Evolutionary conservation across 2,113 vertebrate species (phyloP).

Genomic region (Onychorhynchus coronatus): DNA sequence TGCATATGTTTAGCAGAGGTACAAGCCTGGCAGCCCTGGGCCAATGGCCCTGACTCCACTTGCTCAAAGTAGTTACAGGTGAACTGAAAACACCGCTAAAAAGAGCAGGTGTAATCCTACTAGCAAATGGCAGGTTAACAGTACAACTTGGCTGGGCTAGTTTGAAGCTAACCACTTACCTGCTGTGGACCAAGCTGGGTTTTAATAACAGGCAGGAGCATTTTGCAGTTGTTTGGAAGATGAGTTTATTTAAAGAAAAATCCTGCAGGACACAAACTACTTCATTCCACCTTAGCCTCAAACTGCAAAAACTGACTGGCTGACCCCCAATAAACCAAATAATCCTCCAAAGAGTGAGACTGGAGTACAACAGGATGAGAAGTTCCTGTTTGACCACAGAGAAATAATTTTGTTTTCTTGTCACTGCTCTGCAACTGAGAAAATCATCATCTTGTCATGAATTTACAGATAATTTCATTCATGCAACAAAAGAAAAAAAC

Average conservation of each 20-base stretch:
- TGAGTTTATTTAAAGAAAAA: background rate
- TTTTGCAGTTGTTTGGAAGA: background rate
- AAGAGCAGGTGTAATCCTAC: background rate
- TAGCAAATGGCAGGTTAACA: background rate
- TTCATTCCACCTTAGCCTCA: background rate
- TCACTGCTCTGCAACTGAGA: background rate
- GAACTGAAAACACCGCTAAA: background rate
- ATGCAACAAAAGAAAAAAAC: background rate
- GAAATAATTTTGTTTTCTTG: background rate
- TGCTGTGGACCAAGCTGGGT: background rate
- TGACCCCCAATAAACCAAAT: background rate
- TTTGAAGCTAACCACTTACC: background rate
- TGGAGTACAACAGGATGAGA: background rate
- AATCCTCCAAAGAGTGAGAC: background rate
- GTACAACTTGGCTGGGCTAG: background rate
- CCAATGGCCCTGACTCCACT: fast-evolving
- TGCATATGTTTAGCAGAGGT: background rate
- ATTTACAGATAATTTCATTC: background rate
- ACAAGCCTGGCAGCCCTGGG: background rate
- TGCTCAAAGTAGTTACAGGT: background rate
- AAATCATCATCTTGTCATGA: background rate
- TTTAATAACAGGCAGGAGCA: background rate
- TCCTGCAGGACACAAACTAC: background rate
- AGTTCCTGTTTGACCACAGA: background rate
- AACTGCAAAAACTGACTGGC: background rate